Evolutionary conservation across 2,888 invertebrate genomes (phyloP), one percentile per base, ranked within the genome.

Genomic region (Eristalis arbustorum): DNA sequence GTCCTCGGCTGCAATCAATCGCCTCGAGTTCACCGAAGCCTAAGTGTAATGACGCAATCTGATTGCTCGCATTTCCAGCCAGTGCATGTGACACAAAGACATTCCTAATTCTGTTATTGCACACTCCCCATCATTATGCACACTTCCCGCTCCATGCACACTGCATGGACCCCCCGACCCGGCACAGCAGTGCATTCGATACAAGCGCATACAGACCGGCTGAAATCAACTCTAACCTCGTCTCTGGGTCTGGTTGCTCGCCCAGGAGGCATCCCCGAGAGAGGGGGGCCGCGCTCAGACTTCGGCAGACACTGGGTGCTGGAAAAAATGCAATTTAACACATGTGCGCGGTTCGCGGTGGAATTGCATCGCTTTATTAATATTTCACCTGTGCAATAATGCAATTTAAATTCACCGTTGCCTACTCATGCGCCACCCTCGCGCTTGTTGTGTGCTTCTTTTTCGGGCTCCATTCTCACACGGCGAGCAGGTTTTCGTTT

Each of bases 331-430:
- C 49, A 18, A 49, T 49, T 49, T 49, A 18, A 8, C 49, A 63
- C 34, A 22, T 64, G 37, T 22, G 37, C 22, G 14, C 37, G 23
- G 37, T 34, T 37, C 63, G 37, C 49, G 49, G 8, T 49, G 49
- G 8, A 49, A 49, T 49, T 64, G 37, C 63, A 14, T 34, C 22
- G 63, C 37, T 22, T 42, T 66, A 66, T 66, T 66, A 25, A 66
- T 66, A 42, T 66, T 66, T 42, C 42, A 66, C 40, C 23, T 37
- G 42, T 49, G 49, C 28, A 67, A 31, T 67, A 28, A 67, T 42
- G 42, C 25, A n/a, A 67, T 67, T 67, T 49, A 22, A 67, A 49
- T 49, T 67, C 49, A 28, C 66, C n/a, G n/a, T 6, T 66, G 25
- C 64, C 14, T n/a, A 13, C 25, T 18, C 25, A 42, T 8, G 49